These are phyloP conservation scores for Oreochromis spilurus DNA, from an alignment of 2,113 vertebrate genomes.

Conservation along the genomic window DNA sequence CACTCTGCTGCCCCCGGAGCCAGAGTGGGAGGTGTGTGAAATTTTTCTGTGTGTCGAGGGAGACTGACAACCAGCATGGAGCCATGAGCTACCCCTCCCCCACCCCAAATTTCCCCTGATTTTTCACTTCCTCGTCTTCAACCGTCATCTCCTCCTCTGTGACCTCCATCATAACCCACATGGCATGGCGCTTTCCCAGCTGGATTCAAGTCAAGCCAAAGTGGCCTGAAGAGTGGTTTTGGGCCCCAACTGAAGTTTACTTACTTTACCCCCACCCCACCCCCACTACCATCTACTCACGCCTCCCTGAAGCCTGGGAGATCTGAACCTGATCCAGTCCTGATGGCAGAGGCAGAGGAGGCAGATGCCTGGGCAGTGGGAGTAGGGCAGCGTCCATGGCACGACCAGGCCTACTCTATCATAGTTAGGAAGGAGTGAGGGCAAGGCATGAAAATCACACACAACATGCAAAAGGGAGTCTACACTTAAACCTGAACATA, in stretches of 20 bases:
- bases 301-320: background rate
- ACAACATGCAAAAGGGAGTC: background rate
- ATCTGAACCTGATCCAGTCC: constrained; percentile 48
- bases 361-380: constrained; percentile 63
- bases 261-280: background rate
- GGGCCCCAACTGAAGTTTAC: background rate
- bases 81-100: background rate
- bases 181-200: constrained; percentile 43
- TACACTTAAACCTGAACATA: background rate
- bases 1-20: constrained; percentile 1
- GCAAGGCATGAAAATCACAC: constrained; percentile 35
- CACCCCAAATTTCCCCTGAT: constrained; percentile 42
- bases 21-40: background rate
- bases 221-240: constrained; percentile 17
- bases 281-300: background rate
- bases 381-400: constrained; percentile 38
- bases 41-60: background rate
- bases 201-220: constrained; percentile 27
- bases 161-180: constrained; percentile 36
- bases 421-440: constrained; percentile 42
- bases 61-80: background rate
- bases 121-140: constrained; percentile 41
- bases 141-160: background rate
- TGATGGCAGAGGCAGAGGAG: constrained; percentile 51
- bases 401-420: constrained; percentile 33